phyloP scores from a whole-genome alignment of 2,888 invertebrate species.

The Caenorhabditis zanzibari region DNA sequence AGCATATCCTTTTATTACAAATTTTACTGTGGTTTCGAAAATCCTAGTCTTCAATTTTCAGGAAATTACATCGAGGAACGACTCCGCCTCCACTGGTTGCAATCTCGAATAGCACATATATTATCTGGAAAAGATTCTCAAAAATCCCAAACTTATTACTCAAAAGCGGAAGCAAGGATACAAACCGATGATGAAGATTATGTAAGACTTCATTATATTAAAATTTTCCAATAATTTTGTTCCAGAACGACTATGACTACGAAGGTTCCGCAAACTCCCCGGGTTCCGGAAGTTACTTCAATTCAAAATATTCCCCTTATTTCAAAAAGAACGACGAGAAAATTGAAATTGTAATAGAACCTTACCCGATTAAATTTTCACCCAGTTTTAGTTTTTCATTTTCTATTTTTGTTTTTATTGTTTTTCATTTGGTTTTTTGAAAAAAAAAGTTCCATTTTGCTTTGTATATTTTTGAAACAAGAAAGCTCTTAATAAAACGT shows the following conservation, averaged over 20 bases:
- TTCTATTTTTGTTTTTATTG: slow-evolving; percentile 9
- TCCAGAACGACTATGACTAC: slow-evolving; percentile 54
- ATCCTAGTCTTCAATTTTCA: background rate
- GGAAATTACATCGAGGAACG: slow-evolving; percentile 60
- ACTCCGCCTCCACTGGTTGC: slow-evolving; percentile 56
- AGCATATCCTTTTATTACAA: no score
- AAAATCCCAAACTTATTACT: background rate
- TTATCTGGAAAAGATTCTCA: slow-evolving; percentile 35
- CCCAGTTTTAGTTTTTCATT: slow-evolving; percentile 4
- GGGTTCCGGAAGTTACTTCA: background rate
- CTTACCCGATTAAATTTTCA: slow-evolving; percentile 37
- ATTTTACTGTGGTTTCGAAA: no score
- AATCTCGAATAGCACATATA: slow-evolving; percentile 46
- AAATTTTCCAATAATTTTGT: background rate
- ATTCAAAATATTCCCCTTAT: slow-evolving; percentile 28
- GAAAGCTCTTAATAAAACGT: background rate
- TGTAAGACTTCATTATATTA: slow-evolving; percentile 15
- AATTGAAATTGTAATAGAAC: slow-evolving; percentile 62
- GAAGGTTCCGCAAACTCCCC: slow-evolving; percentile 49
- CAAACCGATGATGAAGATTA: slow-evolving; percentile 65
- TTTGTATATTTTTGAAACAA: background rate
- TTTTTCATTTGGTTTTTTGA: background rate
- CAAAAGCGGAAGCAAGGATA: slow-evolving; percentile 5
- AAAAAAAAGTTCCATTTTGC: background rate
- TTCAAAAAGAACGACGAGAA: slow-evolving; percentile 20